A percentile compares a stretch with the other conserved stretches of the same genome.
These are phyloP conservation scores for Raja brachyura DNA, from an alignment of 2,113 vertebrate genomes.

Conservation along the genomic window DNA sequence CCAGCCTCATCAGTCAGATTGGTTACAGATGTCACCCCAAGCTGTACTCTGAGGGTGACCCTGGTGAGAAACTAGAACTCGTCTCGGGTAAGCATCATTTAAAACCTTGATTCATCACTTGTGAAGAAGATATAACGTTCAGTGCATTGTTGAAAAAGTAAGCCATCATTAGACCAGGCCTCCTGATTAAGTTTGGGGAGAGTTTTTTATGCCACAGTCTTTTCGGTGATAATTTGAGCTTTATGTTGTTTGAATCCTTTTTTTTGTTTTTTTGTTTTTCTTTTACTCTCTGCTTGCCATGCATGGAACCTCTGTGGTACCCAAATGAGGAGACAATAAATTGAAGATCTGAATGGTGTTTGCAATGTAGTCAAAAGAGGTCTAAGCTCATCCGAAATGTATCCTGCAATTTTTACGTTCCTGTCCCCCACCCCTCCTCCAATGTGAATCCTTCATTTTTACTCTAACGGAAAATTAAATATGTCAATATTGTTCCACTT, in stretches of 20 bases:
- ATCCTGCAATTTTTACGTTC: not conserved
- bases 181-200: not conserved
- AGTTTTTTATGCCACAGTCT: not conserved
- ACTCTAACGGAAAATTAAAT: not conserved
- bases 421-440: too few species aligned
- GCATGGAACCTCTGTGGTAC: not conserved
- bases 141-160: constrained; percentile 1
- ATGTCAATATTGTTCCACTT: too few species aligned
- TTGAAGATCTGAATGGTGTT: not conserved
- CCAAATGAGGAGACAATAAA: not conserved
- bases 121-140: not conserved
- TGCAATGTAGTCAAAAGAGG: too few species aligned
- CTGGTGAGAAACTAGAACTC: constrained; percentile 92
- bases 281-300: not conserved
- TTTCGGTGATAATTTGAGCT: not conserved
- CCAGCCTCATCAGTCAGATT: constrained; percentile 95
- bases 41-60: constrained; percentile 95
- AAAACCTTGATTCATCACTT: not conserved
- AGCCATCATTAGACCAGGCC: not conserved
- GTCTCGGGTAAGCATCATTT: constrained; percentile 72
- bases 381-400: not conserved
- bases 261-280: not conserved
- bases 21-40: constrained; percentile 98
- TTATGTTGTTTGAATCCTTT: not conserved
- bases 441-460: not conserved